Percentiles rank a stretch among this genome's conserved stretches.
Evolutionary conservation across 2,113 vertebrate genomes (phyloP).

Genomic region (Pollimyrus isidori): DNA sequence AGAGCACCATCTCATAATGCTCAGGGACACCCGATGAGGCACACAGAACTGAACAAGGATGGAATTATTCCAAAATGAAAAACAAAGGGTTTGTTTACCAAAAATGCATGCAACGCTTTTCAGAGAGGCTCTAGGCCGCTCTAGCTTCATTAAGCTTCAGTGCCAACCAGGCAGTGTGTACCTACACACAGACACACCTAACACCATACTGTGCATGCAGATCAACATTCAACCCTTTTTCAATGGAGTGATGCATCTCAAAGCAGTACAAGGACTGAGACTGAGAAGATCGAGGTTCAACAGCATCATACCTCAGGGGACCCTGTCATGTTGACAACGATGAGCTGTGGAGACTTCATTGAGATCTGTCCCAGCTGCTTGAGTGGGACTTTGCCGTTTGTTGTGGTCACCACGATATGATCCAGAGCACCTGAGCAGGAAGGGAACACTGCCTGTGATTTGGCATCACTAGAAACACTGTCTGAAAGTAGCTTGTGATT

Average conservation of each 20-base stretch:
- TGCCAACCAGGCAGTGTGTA: neutral
- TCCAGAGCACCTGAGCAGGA: conserved; percentile 75
- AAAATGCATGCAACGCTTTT: neutral
- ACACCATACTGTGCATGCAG: neutral
- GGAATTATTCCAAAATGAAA: neutral
- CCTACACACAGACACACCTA: neutral
- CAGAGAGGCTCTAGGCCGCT: neutral
- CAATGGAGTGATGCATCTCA: neutral
- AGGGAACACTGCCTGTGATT: neutral
- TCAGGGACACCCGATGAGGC: neutral
- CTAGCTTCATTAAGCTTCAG: neutral
- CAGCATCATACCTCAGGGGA: conserved; percentile 81
- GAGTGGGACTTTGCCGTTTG: conserved; percentile 83
- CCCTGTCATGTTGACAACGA: conserved; percentile 84
- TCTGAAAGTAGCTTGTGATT: neutral
- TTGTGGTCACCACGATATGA: conserved; percentile 76
- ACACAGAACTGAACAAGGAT: neutral
- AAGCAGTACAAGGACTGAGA: neutral
- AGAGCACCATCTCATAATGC: neutral
- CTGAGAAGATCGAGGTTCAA: neutral
- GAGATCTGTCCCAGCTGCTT: conserved; percentile 93
- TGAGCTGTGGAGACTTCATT: conserved; percentile 82
- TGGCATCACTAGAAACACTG: neutral
- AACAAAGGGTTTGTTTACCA: neutral
- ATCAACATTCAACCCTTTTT: neutral